Evolutionary conservation across 2,888 invertebrate species (phyloP).

Genomic region (Acanthoscelides obtectus): DNA sequence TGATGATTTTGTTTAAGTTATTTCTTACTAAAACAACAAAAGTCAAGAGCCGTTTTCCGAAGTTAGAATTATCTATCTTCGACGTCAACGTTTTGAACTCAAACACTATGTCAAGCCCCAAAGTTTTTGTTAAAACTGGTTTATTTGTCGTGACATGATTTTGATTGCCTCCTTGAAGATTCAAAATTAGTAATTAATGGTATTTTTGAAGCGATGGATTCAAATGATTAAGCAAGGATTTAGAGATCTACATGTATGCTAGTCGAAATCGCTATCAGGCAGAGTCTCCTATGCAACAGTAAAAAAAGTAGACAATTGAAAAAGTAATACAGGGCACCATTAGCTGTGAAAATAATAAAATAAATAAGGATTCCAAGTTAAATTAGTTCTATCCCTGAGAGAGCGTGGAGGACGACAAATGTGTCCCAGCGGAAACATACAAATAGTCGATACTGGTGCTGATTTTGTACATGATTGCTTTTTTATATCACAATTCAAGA

Average conservation of each 20-base stretch:
- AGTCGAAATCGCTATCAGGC: neutral
- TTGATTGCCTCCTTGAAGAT: too few species aligned
- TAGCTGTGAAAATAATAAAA: constrained; percentile 48
- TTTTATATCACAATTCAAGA: constrained; percentile 49
- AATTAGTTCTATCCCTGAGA: constrained; percentile 48
- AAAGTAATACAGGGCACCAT: constrained; percentile 33
- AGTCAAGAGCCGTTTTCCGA: too few species aligned
- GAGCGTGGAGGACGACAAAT: constrained; percentile 45
- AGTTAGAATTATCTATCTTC: too few species aligned
- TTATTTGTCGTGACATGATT: too few species aligned
- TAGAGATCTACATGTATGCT: neutral
- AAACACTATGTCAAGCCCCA: too few species aligned
- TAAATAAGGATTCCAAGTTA: constrained; percentile 51
- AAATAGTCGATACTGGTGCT: constrained; percentile 47
- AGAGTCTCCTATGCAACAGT: neutral
- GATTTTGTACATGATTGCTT: constrained; percentile 51
- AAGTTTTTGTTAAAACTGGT: too few species aligned
- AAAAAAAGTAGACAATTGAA: neutral
- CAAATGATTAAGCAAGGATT: neutral
- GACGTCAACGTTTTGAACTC: too few species aligned
- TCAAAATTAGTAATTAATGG: too few species aligned
- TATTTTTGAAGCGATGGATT: too few species aligned
- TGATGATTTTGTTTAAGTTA: too few species aligned
- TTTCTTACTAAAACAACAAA: too few species aligned
- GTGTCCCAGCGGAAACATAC: constrained; percentile 49